Evolutionary conservation across 2,797 vertebrate genomes (phyloP).

Genomic region (Acridotheres tristis): DNA sequence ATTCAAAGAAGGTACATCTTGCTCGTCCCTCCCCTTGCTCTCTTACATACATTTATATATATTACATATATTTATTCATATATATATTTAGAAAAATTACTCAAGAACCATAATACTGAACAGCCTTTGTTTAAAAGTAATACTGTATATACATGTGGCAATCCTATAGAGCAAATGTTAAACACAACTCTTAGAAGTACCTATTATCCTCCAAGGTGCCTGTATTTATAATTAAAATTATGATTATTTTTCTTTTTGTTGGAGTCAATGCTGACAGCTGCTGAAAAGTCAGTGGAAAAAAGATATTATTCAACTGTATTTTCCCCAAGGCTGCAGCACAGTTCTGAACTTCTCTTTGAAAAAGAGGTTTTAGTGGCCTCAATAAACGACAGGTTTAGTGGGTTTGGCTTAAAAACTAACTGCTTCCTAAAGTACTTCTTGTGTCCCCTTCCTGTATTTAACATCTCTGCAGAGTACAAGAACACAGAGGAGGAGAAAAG

Average conservation of each 20-base stretch:
- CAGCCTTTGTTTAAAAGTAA: neutral
- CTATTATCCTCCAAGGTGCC: neutral
- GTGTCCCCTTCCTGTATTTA: neutral
- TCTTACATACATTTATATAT: neutral
- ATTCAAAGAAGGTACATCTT: neutral
- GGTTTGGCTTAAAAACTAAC: constrained; percentile 24
- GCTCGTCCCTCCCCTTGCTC: neutral
- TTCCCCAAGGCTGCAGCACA: neutral
- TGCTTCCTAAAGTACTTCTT: neutral
- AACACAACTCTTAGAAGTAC: neutral
- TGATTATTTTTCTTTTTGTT: neutral
- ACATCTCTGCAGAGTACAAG: neutral
- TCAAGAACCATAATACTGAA: neutral
- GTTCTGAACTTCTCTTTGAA: constrained; percentile 2
- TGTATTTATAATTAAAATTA: neutral
- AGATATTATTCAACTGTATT: neutral
- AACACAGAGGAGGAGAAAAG: neutral
- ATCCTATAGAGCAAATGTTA: neutral
- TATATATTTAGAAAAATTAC: neutral
- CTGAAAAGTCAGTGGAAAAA: neutral
- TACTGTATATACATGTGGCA: neutral
- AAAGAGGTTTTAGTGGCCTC: neutral
- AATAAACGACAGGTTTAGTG: neutral
- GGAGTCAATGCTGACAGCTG: neutral
- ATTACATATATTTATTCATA: no score